Conservation (phyloP, 2,888 invertebrate species). For the Epinotia bilunana region DNA sequence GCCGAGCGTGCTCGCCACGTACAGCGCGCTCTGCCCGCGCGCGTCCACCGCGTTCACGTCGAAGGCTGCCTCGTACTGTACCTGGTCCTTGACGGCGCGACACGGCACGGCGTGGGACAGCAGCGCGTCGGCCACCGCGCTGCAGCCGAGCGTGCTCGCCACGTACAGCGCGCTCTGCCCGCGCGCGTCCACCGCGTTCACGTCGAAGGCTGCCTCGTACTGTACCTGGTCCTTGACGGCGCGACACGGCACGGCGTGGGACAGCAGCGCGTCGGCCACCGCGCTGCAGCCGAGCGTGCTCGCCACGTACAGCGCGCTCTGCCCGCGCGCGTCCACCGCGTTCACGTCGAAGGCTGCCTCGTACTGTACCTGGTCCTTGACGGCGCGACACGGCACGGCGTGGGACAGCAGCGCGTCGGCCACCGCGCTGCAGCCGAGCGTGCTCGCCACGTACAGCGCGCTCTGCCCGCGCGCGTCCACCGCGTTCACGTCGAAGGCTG, state of each 20-base stretch:
- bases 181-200: slow-evolving; percentile 95
- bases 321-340: slow-evolving; percentile 94
- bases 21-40: slow-evolving; percentile 95
- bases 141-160: slow-evolving; percentile 93
- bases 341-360: slow-evolving; percentile 96
- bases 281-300: slow-evolving; percentile 92
- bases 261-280: slow-evolving; percentile 89
- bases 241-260: slow-evolving; percentile 50
- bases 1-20: slow-evolving; percentile 94
- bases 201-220: slow-evolving; percentile 95
- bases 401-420: slow-evolving; percentile 88
- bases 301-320: slow-evolving; percentile 95
- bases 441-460: slow-evolving; percentile 94
- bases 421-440: slow-evolving; percentile 91
- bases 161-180: slow-evolving; percentile 96
- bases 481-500: slow-evolving; percentile 97
- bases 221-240: slow-evolving; percentile 68
- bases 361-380: slow-evolving; percentile 48
- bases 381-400: slow-evolving; percentile 47
- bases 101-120: slow-evolving; percentile 66
- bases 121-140: slow-evolving; percentile 90
- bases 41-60: slow-evolving; percentile 96
- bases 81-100: slow-evolving; percentile 42
- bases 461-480: slow-evolving; percentile 96
- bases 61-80: slow-evolving; percentile 93